A percentile compares a stretch with the other conserved stretches of the same genome.
Evolutionary conservation across 2,113 vertebrate genomes (phyloP).

Genomic region (Gasterosteus nipponicus): DNA sequence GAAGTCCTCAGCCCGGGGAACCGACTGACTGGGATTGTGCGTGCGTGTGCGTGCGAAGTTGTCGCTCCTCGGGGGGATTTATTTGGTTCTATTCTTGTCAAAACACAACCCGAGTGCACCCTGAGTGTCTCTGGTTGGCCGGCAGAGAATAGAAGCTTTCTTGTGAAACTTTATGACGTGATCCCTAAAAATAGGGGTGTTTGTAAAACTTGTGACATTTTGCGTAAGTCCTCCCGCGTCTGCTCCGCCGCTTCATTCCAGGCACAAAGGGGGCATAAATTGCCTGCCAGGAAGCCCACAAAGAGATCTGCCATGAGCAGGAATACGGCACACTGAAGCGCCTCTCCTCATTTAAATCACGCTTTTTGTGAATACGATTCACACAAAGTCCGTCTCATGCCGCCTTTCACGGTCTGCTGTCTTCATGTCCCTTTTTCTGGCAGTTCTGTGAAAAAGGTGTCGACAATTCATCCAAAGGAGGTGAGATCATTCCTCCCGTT

Average conservation of each 20-base stretch:
- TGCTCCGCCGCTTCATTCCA: conserved; percentile 38
- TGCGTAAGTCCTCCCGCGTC: conserved; percentile 46
- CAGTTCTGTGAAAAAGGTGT: not conserved
- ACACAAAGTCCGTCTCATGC: conserved; percentile 6
- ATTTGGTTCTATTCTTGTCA: conserved; percentile 34
- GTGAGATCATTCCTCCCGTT: conserved; percentile 12
- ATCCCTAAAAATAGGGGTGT: conserved; percentile 31
- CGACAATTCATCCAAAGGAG: not conserved
- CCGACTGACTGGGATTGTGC: not conserved
- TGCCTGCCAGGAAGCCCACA: conserved; percentile 48
- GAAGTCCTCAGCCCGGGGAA: not conserved
- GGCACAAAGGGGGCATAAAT: conserved; percentile 64
- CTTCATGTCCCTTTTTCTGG: conserved; percentile 2
- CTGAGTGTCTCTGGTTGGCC: conserved; percentile 8
- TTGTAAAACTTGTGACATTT: conserved; percentile 49
- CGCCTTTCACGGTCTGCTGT: not conserved
- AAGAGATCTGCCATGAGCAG: conserved; percentile 50
- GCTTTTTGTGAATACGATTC: not conserved
- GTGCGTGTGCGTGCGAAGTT: conserved; percentile 19
- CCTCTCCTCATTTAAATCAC: conserved; percentile 57
- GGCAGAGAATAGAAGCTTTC: conserved; percentile 9
- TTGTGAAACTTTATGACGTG: conserved; percentile 31
- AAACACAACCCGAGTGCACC: conserved; percentile 6
- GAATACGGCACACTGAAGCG: conserved; percentile 33
- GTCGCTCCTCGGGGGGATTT: conserved; percentile 43